phyloP scores from a whole-genome alignment of 2,888 invertebrate genomes.

The Acholoe squamosa region DNA sequence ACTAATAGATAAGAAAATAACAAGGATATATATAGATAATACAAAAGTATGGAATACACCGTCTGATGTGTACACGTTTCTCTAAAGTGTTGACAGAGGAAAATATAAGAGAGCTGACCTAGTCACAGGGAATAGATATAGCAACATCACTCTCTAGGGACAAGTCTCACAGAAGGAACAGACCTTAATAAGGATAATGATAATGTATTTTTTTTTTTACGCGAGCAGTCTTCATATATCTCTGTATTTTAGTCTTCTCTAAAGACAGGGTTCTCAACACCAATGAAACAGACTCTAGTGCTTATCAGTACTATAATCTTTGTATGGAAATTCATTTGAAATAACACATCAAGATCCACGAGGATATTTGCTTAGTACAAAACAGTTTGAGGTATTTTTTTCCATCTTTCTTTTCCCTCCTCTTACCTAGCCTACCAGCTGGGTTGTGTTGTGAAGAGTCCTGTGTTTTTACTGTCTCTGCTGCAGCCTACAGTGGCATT shows the following conservation, averaged over 20 bases:
- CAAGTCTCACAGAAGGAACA: slow-evolving; percentile 53
- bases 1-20: slow-evolving; percentile 37
- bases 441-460: slow-evolving; percentile 31
- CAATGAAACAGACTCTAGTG: background rate
- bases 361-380: slow-evolving; percentile 32
- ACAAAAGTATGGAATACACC: slow-evolving; percentile 30
- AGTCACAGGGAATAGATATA: slow-evolving; percentile 53
- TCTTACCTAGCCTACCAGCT: slow-evolving; percentile 21
- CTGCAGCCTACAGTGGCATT: slow-evolving; percentile 25
- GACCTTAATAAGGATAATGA: background rate
- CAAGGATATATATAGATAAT: slow-evolving; percentile 37
- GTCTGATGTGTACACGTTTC: slow-evolving; percentile 23
- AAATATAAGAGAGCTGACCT: slow-evolving; percentile 21
- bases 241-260: background rate
- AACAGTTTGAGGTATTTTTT: slow-evolving; percentile 37
- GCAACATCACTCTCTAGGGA: slow-evolving; percentile 36
- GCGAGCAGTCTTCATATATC: slow-evolving; percentile 6
- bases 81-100: slow-evolving; percentile 54
- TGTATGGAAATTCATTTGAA: background rate
- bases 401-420: background rate
- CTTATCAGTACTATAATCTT: background rate
- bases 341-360: slow-evolving; percentile 25
- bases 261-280: background rate
- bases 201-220: background rate
- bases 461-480: background rate